Base-by-base conservation (phyloP, 2,113 vertebrate species). In the Coreoperca whiteheadi region DNA sequence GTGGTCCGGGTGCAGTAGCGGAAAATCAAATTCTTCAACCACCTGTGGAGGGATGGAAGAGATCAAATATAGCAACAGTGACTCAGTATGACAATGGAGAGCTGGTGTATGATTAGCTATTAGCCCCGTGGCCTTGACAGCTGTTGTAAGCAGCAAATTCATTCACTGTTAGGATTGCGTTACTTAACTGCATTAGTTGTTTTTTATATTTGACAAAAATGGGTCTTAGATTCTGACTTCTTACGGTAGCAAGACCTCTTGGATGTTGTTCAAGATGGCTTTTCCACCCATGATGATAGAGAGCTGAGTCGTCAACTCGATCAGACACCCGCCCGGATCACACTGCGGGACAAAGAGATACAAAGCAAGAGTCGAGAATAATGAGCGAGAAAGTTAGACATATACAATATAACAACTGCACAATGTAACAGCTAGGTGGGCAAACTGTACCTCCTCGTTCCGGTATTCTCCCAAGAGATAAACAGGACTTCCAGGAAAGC, bases 231-330 rank as follows among this genome's bases (percentile, higher is more conserved):
- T 66, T 79, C 34, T 60, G 41, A 57, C 60, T 91, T 95, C 97
- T 97, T 95, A 99, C 97, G 97, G 97, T 67, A 99, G 21, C 76
- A 99, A 89, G 46, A 99, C 96, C 93, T 99, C 98, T 86, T 98
- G 98, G 86, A 99, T 94, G 84, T 99, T 98, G 93, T 98, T 98
- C 97, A 96, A 98, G 91, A 99, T 97, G 20, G 97, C 96, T 95
- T 98, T 99, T 2, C 97, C 98, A 71, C 97, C 97, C 96, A 99
- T 98, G 91, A 98, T 97, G 88, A 99, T 96, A 0, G 94, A 95
- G 81, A 99, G 95, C 88, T 99, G 98, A 12, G 97, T 98, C 4
- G 98, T 98, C 88, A 99, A 85, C 90, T 99, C 98, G 0, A 98
- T 93, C 53, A 99, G 96, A 89, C 97, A 99, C 56, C 98, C 98